phyloP scores from a whole-genome alignment of 2,113 vertebrate genomes.

The Tursiops truncatus region DNA sequence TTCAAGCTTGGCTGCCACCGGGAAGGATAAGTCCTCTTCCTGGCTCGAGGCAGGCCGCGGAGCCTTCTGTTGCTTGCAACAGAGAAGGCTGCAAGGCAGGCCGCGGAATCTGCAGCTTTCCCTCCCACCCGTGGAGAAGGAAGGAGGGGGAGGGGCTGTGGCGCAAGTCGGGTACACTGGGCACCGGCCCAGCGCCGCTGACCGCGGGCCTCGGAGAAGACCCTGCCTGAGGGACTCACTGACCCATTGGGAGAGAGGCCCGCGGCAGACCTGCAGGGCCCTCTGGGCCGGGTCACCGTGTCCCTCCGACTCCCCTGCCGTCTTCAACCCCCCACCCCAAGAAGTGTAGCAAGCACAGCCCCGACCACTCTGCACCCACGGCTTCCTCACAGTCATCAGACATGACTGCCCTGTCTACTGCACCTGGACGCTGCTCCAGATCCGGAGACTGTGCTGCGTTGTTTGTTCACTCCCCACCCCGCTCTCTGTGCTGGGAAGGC shows the following conservation, averaged over 20 bases:
- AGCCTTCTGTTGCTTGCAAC: too few relatives aligned
- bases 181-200: background rate
- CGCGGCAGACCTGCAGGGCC: background rate
- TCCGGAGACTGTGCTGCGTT: background rate
- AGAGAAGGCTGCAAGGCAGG: background rate
- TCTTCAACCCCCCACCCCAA: background rate
- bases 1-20: background rate
- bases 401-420: background rate
- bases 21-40: background rate
- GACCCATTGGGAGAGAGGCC: background rate
- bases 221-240: background rate
- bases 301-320: background rate
- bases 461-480: background rate
- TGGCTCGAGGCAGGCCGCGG: background rate
- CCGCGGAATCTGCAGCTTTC: background rate
- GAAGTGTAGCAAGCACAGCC: background rate
- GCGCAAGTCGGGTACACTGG: background rate
- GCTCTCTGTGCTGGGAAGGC: background rate
- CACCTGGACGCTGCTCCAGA: background rate
- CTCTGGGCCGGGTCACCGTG: background rate
- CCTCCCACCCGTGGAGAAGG: background rate
- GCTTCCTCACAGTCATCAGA: background rate
- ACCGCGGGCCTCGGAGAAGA: background rate
- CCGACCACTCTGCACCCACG: background rate
- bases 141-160: background rate